Conservation (phyloP, 2,888 invertebrate genomes). For the Sipunculus nudus region DNA sequence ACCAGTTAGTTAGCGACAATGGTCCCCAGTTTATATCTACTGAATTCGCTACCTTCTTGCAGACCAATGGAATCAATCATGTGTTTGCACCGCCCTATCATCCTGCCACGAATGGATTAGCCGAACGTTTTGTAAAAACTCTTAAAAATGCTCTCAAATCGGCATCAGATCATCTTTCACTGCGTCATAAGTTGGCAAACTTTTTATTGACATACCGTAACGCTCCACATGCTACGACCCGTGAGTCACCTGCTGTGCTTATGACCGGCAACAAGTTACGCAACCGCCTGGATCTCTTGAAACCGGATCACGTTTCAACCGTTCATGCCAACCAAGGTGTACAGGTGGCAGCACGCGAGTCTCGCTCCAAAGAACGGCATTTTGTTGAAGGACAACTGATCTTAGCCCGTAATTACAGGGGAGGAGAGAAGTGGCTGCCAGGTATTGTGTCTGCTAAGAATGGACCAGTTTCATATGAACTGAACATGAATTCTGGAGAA, state of each 20-base stretch:
- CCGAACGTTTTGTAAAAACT: too few relatives aligned
- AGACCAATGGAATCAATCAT: too few relatives aligned
- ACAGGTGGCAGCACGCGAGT: not conserved
- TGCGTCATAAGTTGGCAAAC: not conserved
- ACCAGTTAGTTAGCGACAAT: too few relatives aligned
- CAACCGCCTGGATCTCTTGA: not conserved
- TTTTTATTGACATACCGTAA: slow-evolving; percentile 3
- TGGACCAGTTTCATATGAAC: slow-evolving; percentile 8
- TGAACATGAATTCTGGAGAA: not conserved
- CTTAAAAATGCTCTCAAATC: too few relatives aligned
- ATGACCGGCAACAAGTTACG: not conserved
- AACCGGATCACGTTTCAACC: not conserved
- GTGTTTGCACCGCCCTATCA: too few relatives aligned
- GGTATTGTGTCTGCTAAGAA: not conserved
- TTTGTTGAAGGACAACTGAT: not conserved
- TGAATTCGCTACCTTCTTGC: too few relatives aligned
- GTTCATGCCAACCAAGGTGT: not conserved
- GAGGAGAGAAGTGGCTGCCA: not conserved
- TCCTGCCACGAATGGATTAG: too few relatives aligned
- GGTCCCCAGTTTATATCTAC: too few relatives aligned
- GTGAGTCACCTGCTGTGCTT: slow-evolving; percentile 1
- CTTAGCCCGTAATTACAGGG: not conserved
- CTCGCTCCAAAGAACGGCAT: not conserved
- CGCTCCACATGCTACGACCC: slow-evolving; percentile 1
- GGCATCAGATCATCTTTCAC: not conserved